These are phyloP conservation scores for Vidua macroura DNA, from an alignment of 2,113 vertebrate species.

Conservation along the genomic window DNA sequence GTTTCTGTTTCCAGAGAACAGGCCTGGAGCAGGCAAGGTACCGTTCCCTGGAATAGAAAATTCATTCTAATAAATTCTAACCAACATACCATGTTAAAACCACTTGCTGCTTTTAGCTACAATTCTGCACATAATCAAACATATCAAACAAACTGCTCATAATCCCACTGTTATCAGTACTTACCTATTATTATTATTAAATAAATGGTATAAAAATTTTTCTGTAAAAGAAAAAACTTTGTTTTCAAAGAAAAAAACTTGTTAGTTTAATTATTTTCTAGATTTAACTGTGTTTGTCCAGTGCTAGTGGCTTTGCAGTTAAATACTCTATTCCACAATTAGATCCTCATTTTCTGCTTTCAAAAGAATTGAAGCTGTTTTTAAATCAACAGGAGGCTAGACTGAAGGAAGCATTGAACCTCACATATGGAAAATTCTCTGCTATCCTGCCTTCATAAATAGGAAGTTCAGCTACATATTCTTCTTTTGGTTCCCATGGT, in stretches of 20 bases:
- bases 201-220: not conserved
- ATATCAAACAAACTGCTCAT: not conserved
- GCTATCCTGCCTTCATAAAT: not conserved
- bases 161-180: not conserved
- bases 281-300: not conserved
- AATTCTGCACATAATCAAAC: not conserved
- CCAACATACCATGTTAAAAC: not conserved
- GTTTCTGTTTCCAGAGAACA: not conserved
- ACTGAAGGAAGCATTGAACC: not conserved
- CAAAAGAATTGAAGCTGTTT: not conserved
- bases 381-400: not conserved
- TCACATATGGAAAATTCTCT: not conserved
- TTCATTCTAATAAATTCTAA: not conserved
- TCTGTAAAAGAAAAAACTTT: not conserved
- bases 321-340: not conserved
- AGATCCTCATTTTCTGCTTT: not conserved
- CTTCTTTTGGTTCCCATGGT: slow-evolving; percentile 9
- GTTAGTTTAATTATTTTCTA: not conserved
- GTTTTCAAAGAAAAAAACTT: not conserved
- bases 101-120: not conserved
- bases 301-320: not conserved
- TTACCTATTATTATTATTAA: not conserved
- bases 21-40: not conserved
- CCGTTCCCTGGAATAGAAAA: not conserved
- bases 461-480: not conserved